Evolutionary conservation across 2,113 vertebrate species (phyloP).

Genomic region (Nycticryphes semicollaris): DNA sequence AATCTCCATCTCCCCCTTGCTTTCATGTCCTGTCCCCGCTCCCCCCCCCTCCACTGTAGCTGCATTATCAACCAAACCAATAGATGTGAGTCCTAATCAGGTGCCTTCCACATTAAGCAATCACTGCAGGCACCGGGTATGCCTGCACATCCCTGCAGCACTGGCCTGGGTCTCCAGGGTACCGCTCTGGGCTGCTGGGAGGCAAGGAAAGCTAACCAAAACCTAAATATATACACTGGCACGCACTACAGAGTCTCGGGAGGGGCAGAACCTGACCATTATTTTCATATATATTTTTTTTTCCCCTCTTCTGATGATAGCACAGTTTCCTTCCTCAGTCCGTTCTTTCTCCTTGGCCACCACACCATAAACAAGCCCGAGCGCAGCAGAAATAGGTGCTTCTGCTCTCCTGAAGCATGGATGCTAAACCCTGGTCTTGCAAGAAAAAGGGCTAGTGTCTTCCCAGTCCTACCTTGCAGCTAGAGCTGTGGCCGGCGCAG

Average conservation of each 20-base stretch:
- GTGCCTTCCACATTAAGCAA: neutral
- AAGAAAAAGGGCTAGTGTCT: neutral
- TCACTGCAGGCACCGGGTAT: neutral
- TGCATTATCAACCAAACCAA: conserved; percentile 26
- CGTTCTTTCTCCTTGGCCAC: neutral
- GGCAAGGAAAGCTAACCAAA: neutral
- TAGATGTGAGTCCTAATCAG: neutral
- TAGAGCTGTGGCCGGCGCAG: fast-evolving
- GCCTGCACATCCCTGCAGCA: neutral
- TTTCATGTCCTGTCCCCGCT: neutral
- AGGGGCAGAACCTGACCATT: neutral
- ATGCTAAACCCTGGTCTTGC: neutral
- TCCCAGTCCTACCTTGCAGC: neutral
- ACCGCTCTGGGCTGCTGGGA: neutral
- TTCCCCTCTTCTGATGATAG: neutral
- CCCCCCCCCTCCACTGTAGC: neutral
- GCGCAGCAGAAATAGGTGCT: neutral
- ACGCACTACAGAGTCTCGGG: fast-evolving
- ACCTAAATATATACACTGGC: neutral
- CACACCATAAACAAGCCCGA: fast-evolving
- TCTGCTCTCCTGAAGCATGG: neutral
- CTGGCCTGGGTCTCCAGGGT: neutral
- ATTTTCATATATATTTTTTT: too few relatives aligned
- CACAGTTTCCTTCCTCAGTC: neutral
- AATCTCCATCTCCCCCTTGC: neutral